phyloP scores from a whole-genome alignment of 2,113 vertebrate genomes.

The Pomatostomus ruficeps region DNA sequence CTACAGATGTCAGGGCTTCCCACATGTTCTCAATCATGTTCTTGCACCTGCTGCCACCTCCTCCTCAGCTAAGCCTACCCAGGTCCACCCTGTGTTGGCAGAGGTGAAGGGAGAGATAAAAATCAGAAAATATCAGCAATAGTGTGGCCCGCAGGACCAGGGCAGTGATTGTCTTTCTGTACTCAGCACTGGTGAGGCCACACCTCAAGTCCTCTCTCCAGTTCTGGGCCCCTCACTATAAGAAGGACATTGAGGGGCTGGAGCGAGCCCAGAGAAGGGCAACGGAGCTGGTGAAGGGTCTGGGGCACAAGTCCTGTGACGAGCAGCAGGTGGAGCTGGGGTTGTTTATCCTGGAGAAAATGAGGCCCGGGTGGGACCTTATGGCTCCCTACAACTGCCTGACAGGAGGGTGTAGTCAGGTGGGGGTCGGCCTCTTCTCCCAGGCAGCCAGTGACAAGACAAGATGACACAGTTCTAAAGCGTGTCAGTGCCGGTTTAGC shows the following conservation, averaged over 20 bases:
- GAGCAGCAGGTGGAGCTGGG: not conserved
- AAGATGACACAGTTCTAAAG: not conserved
- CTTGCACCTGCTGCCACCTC: not conserved
- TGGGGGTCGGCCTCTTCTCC: not conserved
- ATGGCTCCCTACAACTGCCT: not conserved
- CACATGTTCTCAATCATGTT: not conserved
- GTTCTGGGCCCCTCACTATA: accelerated
- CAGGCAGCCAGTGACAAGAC: not conserved
- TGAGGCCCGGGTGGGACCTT: not conserved
- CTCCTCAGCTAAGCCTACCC: not conserved
- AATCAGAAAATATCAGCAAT: not conserved
- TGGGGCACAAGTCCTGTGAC: not conserved
- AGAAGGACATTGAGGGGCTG: not conserved
- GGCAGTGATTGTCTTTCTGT: not conserved
- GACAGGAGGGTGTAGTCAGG: not conserved
- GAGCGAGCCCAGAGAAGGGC: not conserved
- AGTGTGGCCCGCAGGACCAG: not conserved
- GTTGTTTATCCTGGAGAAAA: not conserved
- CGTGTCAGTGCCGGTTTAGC: not conserved
- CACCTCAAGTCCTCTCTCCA: not conserved
- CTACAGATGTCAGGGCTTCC: not conserved
- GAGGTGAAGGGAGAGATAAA: not conserved
- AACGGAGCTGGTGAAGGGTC: not conserved
- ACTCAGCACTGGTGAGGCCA: not conserved
- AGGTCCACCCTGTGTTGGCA: accelerated